Percentiles rank a stretch among this genome's conserved stretches.
Evolutionary conservation across 2,888 invertebrate genomes (phyloP).

Genomic region (Agrochola lychnidis): DNA sequence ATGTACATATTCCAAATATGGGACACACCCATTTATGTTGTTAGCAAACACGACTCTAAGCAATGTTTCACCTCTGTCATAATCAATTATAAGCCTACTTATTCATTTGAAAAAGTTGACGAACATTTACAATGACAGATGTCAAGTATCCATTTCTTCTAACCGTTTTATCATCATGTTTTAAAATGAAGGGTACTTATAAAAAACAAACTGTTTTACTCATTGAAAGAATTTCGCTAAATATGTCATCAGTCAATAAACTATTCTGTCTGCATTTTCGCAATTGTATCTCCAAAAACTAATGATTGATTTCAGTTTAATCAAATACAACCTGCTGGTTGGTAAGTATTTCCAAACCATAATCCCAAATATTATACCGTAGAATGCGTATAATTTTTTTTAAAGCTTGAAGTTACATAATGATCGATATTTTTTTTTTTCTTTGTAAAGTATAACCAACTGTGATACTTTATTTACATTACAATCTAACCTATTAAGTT

Average conservation of each 20-base stretch:
- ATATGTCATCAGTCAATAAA: neutral
- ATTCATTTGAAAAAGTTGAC: neutral
- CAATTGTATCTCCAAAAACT: neutral
- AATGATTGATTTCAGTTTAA: neutral
- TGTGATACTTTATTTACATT: neutral
- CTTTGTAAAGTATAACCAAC: no score
- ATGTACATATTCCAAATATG: neutral
- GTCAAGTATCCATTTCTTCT: neutral
- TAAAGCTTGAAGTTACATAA: neutral
- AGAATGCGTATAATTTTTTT: neutral
- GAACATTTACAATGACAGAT: neutral
- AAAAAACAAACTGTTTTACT: neutral
- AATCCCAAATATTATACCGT: neutral
- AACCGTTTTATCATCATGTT: no score
- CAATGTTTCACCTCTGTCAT: neutral
- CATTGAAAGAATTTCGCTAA: neutral
- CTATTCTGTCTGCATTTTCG: neutral
- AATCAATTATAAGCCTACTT: neutral
- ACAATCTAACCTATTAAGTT: neutral
- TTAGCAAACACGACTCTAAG: neutral
- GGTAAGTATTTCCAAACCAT: neutral
- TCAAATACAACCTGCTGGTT: neutral
- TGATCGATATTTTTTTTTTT: neutral
- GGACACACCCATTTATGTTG: neutral
- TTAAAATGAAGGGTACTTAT: neutral